Evolutionary conservation across 2,113 vertebrate genomes (phyloP).

Genomic region (Nansenia antarctica): DNA sequence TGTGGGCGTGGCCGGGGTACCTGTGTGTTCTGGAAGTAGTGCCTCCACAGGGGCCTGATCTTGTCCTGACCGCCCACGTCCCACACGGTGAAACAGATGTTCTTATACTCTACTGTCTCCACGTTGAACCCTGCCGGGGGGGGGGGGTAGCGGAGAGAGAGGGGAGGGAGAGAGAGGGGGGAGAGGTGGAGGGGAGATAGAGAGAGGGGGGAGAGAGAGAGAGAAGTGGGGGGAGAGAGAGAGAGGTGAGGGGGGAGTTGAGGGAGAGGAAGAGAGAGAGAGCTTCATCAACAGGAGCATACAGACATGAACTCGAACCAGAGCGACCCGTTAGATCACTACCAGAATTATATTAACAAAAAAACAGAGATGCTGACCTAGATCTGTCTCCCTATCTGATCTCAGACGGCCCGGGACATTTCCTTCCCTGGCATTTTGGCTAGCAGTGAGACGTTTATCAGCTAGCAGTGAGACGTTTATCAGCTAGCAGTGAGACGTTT

Average conservation of each 20-base stretch:
- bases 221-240: no score
- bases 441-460: neutral
- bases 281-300: neutral
- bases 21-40: conserved; percentile 93
- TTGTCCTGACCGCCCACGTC: conserved; percentile 92
- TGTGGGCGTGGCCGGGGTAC: no score
- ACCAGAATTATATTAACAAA: neutral
- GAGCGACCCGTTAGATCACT: neutral
- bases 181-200: no score
- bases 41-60: conserved; percentile 88
- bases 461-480: neutral
- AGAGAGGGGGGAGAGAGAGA: no score
- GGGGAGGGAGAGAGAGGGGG: neutral
- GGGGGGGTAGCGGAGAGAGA: conserved; percentile 4
- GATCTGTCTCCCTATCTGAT: neutral
- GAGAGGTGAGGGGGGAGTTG: no score
- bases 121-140: conserved; percentile 83
- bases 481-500: neutral
- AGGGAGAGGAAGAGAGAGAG: neutral
- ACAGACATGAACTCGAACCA: neutral
- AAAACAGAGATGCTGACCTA: neutral
- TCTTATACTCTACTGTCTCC: conserved; percentile 91
- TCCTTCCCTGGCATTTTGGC: neutral
- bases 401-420: neutral
- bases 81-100: conserved; percentile 92